These are phyloP conservation scores for Metallyticus violacea DNA, from an alignment of 2,888 invertebrate genomes.

Conservation along the genomic window DNA sequence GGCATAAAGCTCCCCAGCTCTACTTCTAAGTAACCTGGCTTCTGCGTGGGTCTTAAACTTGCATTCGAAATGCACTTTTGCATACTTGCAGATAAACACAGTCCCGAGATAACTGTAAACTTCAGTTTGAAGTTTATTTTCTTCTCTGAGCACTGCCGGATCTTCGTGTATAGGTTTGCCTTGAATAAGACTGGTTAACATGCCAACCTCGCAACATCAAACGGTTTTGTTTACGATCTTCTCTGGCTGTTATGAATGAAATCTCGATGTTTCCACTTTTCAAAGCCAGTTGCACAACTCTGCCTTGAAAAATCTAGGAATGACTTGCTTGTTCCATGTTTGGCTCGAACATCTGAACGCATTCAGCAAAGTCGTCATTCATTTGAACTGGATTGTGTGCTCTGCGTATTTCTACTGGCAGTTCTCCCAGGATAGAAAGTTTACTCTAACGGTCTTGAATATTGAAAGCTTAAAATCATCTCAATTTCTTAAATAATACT, in stretches of 20 bases:
- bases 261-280: not conserved
- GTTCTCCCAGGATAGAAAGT: not conserved
- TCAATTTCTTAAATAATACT: too few relatives aligned
- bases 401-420: not conserved
- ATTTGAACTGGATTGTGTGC: not conserved
- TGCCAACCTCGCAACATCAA: not conserved
- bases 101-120: not conserved
- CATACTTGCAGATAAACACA: too few relatives aligned
- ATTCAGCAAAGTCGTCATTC: not conserved
- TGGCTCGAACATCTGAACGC: not conserved
- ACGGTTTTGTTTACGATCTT: not conserved
- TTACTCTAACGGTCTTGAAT: not conserved
- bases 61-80: too few relatives aligned
- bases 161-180: not conserved
- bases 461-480: too few relatives aligned
- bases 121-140: not conserved
- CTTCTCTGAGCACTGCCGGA: not conserved
- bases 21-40: too few relatives aligned
- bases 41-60: too few relatives aligned
- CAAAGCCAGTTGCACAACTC: not conserved
- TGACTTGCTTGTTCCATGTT: not conserved
- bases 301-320: slow-evolving; percentile 1
- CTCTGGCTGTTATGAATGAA: not conserved
- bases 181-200: not conserved
- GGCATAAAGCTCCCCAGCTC: too few relatives aligned